Percentiles rank a stretch among this genome's conserved stretches.
Conservation (phyloP, 2,888 invertebrate genomes). For the Leptinotarsa tumamoca region DNA sequence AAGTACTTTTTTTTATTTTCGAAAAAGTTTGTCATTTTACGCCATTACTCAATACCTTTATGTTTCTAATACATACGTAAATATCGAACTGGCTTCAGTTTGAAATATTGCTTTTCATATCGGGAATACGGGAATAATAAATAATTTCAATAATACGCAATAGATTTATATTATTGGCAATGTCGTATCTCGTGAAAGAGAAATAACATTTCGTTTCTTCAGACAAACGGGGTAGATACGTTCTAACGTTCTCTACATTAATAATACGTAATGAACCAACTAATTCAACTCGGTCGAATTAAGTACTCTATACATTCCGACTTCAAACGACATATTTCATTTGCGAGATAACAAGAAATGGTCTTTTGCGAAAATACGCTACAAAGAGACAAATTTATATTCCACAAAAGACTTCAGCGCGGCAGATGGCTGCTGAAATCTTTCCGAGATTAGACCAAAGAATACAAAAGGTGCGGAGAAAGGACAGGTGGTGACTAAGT, state of each 20-base stretch:
- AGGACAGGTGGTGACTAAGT: background rate
- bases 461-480: background rate
- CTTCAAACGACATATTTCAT: conserved; percentile 14
- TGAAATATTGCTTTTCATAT: too few species aligned
- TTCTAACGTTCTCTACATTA: conserved; percentile 1
- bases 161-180: background rate
- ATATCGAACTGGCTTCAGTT: too few species aligned
- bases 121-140: too few species aligned
- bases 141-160: too few species aligned
- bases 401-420: background rate
- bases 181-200: background rate
- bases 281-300: conserved; percentile 4
- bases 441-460: background rate
- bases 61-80: too few species aligned
- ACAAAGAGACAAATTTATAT: conserved; percentile 9
- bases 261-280: background rate
- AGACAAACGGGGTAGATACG: background rate
- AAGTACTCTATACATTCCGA: conserved; percentile 7
- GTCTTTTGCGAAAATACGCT: background rate
- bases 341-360: conserved; percentile 12
- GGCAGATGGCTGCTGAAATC: conserved; percentile 1
- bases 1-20: too few species aligned
- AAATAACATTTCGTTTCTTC: background rate
- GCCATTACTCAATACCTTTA: too few species aligned
- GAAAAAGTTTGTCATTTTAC: too few species aligned